Evolutionary conservation across 2,888 invertebrate species (phyloP).

Genomic region (Synanthedon andrenaeformis): DNA sequence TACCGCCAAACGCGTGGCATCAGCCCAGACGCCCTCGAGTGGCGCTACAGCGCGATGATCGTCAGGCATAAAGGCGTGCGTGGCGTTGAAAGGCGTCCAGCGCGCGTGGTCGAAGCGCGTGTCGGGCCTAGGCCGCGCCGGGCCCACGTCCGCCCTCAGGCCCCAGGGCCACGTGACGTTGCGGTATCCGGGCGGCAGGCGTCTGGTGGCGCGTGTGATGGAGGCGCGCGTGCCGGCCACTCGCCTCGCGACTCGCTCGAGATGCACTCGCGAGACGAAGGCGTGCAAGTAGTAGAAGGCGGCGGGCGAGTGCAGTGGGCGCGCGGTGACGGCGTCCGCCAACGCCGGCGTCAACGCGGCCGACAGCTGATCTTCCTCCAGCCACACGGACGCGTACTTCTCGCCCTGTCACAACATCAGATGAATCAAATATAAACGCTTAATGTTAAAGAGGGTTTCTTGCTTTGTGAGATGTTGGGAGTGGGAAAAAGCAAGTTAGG

Average conservation of each 20-base stretch:
- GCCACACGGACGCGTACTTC: constrained; percentile 15
- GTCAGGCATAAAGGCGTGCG: constrained; percentile 84
- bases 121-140: constrained; percentile 65
- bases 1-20: background rate
- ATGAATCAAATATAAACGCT: no score
- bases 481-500: no score
- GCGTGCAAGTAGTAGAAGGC: constrained; percentile 79
- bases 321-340: constrained; percentile 72
- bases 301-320: constrained; percentile 73
- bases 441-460: no score
- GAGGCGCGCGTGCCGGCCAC: constrained; percentile 14
- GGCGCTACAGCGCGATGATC: constrained; percentile 79
- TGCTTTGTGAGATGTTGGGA: no score
- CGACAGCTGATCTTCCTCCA: constrained; percentile 11
- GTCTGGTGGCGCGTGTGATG: constrained; percentile 29
- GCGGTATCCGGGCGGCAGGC: constrained; percentile 46
- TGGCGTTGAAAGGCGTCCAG: constrained; percentile 89
- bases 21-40: constrained; percentile 63
- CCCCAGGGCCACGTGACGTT: constrained; percentile 84
- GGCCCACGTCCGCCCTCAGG: constrained; percentile 60
- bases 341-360: constrained; percentile 34
- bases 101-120: constrained; percentile 79
- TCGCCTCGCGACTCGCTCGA: constrained; percentile 32
- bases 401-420: constrained; percentile 27
- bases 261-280: constrained; percentile 74